phyloP scores from a whole-genome alignment of 2,888 invertebrate species.

The Drosophila recens region DNA sequence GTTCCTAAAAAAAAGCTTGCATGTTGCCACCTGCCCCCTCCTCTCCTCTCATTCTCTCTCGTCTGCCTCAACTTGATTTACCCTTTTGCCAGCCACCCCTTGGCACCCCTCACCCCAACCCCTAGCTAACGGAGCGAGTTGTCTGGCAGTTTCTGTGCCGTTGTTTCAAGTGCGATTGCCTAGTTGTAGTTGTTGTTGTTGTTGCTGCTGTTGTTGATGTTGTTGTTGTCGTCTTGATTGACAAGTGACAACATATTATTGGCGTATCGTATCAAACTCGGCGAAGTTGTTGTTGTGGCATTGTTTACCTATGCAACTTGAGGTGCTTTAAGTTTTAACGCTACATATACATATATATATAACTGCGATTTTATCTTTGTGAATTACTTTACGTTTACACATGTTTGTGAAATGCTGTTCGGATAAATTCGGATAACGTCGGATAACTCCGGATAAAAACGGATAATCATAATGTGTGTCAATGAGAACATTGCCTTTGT shows the following conservation, averaged over 20 bases:
- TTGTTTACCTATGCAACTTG: constrained; percentile 61
- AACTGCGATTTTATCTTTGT: constrained; percentile 34
- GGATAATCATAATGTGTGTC: background rate
- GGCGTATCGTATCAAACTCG: constrained; percentile 73
- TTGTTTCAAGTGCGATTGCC: constrained; percentile 59
- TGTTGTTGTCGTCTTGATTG: constrained; percentile 70
- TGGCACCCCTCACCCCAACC: constrained; percentile 10
- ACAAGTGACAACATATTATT: constrained; percentile 82
- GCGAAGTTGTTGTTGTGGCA: constrained; percentile 38
- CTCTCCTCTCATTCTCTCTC: background rate
- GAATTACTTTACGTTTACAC: constrained; percentile 40
- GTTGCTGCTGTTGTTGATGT: constrained; percentile 18
- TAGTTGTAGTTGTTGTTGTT: constrained; percentile 28
- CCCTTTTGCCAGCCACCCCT: constrained; percentile 15
- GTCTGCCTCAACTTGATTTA: constrained; percentile 4
- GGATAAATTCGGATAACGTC: background rate
- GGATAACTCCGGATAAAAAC: background rate
- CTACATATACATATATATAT: background rate
- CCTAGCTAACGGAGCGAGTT: constrained; percentile 9
- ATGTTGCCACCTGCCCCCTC: constrained; percentile 37
- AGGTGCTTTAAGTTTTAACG: constrained; percentile 37
- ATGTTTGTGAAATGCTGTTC: constrained; percentile 24
- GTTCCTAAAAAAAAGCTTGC: constrained; percentile 38
- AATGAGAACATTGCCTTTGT: background rate
- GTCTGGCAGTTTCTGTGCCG: constrained; percentile 44